Conservation (phyloP, 2,113 vertebrate species). For the Drymodes brunneopygia region DNA sequence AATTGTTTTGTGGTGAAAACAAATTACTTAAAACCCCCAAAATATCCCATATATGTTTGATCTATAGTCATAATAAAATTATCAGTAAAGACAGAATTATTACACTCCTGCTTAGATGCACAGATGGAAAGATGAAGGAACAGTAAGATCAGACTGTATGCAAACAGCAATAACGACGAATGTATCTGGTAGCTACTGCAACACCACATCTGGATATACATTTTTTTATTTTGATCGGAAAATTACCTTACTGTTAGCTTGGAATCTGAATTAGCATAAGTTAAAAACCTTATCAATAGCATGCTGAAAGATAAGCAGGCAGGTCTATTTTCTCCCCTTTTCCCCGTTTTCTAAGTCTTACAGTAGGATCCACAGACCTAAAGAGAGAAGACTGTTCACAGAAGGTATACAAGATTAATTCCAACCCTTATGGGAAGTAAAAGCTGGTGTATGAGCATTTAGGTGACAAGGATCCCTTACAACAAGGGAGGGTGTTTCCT, state of each 20-base stretch:
- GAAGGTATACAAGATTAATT: neutral
- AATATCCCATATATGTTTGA: neutral
- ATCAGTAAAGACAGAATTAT: neutral
- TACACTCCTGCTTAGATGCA: neutral
- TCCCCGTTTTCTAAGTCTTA: neutral
- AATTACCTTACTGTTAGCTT: neutral
- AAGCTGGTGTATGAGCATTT: neutral
- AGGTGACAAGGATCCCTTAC: neutral
- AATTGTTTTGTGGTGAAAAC: neutral
- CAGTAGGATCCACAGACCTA: neutral
- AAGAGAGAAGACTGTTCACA: neutral
- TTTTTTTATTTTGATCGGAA: neutral
- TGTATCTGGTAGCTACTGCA: neutral
- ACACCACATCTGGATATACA: neutral
- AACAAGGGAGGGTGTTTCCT: neutral
- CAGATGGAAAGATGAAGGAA: neutral
- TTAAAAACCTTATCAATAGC: neutral
- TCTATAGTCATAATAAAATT: slow-evolving; percentile 3
- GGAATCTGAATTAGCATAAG: neutral
- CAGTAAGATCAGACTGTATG: neutral
- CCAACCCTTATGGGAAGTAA: neutral
- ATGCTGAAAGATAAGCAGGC: neutral
- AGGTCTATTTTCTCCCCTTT: neutral
- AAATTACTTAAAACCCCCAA: neutral
- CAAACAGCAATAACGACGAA: neutral